Evolutionary conservation across 2,797 vertebrate genomes (phyloP).

Genomic region (Buphagus erythrorhynchus): DNA sequence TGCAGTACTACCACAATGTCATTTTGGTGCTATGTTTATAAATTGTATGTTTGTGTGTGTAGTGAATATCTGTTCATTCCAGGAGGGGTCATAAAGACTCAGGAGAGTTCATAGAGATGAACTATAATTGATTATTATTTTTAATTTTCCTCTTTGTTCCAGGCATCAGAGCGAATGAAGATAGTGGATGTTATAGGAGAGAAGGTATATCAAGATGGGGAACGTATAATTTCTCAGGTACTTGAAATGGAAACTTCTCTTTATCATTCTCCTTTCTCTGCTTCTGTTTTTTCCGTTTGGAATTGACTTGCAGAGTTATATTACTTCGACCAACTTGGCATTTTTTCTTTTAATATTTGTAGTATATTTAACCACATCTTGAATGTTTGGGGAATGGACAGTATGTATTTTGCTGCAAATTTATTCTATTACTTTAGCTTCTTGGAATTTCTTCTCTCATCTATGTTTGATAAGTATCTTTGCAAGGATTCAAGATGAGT

Average conservation of each 20-base stretch:
- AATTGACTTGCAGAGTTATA: background rate
- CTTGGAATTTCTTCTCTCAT: background rate
- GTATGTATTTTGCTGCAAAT: background rate
- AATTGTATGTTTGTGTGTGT: background rate
- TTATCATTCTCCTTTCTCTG: background rate
- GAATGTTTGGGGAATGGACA: background rate
- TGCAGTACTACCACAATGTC: rapidly evolving
- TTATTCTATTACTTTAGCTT: background rate
- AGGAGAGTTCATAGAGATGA: background rate
- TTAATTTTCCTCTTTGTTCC: conserved; percentile 31
- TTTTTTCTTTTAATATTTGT: background rate
- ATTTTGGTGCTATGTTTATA: background rate
- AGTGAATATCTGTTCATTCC: background rate
- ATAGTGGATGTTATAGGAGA: conserved; percentile 95
- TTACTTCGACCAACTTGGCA: background rate
- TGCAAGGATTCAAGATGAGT: background rate
- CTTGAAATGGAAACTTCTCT: background rate
- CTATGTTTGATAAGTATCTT: background rate
- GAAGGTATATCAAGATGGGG: conserved; percentile 89
- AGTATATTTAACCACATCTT: background rate
- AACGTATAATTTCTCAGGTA: conserved; percentile 91
- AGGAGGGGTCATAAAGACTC: background rate
- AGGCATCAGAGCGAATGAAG: conserved; percentile 95
- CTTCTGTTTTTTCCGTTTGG: background rate
- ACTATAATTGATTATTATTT: background rate